Conservation (phyloP, 2,113 vertebrate species). For the Rhinogobius similis region DNA sequence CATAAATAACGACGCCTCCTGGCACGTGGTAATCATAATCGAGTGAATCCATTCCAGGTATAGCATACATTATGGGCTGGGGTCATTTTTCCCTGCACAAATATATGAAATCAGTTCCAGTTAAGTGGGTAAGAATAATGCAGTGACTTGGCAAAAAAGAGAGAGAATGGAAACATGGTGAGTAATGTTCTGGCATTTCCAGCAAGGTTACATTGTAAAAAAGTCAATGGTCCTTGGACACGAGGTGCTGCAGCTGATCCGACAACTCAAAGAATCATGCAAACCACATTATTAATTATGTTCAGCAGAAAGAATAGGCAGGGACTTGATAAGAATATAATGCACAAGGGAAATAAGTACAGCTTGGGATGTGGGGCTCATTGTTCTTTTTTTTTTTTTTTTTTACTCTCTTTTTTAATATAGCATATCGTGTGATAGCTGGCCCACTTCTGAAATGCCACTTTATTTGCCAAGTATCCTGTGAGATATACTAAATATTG, state of each 20-base stretch:
- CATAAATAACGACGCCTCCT: slow-evolving; percentile 57
- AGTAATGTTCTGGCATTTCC: slow-evolving; percentile 65
- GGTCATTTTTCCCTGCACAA: slow-evolving; percentile 39
- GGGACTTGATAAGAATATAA: slow-evolving; percentile 15
- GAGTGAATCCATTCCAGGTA: slow-evolving; percentile 61
- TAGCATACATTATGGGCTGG: slow-evolving; percentile 34
- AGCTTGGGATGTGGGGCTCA: background rate
- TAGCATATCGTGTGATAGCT: background rate
- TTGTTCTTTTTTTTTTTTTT: background rate
- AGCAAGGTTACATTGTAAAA: slow-evolving; percentile 55
- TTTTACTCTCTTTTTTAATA: background rate
- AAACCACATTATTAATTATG: slow-evolving; percentile 44
- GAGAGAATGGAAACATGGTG: slow-evolving; percentile 33
- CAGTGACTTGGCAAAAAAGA: slow-evolving; percentile 45
- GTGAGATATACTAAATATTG: background rate
- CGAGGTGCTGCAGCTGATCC: slow-evolving; percentile 33
- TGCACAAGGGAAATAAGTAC: background rate
- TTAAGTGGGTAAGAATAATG: slow-evolving; percentile 61
- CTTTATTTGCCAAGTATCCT: slow-evolving; percentile 2
- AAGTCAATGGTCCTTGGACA: slow-evolving; percentile 53
- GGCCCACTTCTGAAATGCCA: background rate
- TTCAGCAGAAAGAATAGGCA: slow-evolving; percentile 2
- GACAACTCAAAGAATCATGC: slow-evolving; percentile 39
- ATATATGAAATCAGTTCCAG: slow-evolving; percentile 59
- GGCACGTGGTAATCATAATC: slow-evolving; percentile 58